Conservation (phyloP, 2,888 invertebrate species). For the Orthonychiurus folsomi region DNA sequence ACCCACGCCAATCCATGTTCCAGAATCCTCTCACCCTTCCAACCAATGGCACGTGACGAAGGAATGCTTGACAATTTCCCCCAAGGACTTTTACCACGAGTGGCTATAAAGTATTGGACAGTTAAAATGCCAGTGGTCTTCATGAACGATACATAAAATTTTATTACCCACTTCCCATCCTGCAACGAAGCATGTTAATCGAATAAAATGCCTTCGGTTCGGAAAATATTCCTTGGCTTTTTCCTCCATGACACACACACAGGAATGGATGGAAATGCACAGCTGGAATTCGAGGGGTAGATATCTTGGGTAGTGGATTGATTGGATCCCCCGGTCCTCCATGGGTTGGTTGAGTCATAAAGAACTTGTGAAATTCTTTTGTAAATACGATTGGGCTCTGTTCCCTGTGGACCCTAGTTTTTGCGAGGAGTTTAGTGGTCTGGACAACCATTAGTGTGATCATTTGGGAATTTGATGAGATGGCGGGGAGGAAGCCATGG, state of each 20-base stretch:
- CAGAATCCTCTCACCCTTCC: too few species aligned
- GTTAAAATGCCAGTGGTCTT: too few species aligned
- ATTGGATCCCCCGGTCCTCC: neutral
- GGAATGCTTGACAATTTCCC: too few species aligned
- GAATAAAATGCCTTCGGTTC: neutral
- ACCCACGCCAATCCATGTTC: too few species aligned
- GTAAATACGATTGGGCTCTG: too few species aligned
- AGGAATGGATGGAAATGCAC: neutral
- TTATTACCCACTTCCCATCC: neutral
- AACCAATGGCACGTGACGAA: too few species aligned
- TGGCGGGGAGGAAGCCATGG: neutral
- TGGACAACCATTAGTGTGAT: neutral
- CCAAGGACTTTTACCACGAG: too few species aligned
- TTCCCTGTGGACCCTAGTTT: too few species aligned
- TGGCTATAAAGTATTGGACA: too few species aligned
- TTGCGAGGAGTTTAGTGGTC: neutral
- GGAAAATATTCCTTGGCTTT: neutral
- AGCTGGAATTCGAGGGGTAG: neutral
- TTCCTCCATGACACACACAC: neutral
- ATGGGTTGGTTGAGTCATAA: neutral
- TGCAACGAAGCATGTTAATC: neutral
- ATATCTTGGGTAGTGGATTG: neutral
- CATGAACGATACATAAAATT: neutral
- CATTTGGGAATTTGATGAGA: neutral
- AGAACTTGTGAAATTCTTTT: neutral